These are phyloP conservation scores for Alfaro cultratus DNA, from an alignment of 2,797 vertebrate genomes.

Conservation along the genomic window DNA sequence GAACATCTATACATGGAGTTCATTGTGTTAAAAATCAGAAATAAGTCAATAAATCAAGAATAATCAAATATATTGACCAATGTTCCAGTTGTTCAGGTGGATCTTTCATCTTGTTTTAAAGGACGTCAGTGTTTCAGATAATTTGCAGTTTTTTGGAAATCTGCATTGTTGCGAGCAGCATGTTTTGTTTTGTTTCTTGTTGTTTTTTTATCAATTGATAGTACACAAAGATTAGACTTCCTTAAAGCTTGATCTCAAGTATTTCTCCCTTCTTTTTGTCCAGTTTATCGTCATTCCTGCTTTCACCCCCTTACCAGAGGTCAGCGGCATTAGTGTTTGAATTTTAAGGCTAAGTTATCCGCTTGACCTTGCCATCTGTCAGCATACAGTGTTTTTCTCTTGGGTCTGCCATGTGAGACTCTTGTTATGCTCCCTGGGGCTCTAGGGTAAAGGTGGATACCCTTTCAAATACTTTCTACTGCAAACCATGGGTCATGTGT, in stretches of 20 bases:
- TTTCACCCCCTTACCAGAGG: conserved; percentile 35
- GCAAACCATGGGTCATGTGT: conserved; percentile 37
- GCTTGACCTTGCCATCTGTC: conserved; percentile 61
- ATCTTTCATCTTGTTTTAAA: neutral
- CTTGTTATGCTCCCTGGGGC: conserved; percentile 62
- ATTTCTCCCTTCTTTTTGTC: neutral
- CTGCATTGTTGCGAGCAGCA: neutral
- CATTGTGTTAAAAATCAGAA: too few relatives aligned
- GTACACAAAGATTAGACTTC: conserved; percentile 6
- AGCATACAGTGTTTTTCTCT: conserved; percentile 44
- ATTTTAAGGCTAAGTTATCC: conserved; percentile 55
- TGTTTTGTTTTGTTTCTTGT: conserved; percentile 2
- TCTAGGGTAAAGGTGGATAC: conserved; percentile 62
- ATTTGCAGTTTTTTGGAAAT: neutral
- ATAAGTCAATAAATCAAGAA: too few relatives aligned
- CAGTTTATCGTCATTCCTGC: conserved; percentile 28
- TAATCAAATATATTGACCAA: too few relatives aligned
- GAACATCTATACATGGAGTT: too few relatives aligned
- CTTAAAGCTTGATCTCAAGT: conserved; percentile 16
- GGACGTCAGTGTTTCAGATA: neutral
- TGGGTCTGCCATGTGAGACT: conserved; percentile 57
- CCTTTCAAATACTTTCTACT: conserved; percentile 57
- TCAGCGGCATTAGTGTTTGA: conserved; percentile 59
- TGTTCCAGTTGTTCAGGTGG: neutral
- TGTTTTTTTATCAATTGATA: conserved; percentile 24